Evolutionary conservation across 2,888 invertebrate genomes (phyloP), one percentile per base, ranked within the genome.

Genomic region (Heliconius aoede): DNA sequence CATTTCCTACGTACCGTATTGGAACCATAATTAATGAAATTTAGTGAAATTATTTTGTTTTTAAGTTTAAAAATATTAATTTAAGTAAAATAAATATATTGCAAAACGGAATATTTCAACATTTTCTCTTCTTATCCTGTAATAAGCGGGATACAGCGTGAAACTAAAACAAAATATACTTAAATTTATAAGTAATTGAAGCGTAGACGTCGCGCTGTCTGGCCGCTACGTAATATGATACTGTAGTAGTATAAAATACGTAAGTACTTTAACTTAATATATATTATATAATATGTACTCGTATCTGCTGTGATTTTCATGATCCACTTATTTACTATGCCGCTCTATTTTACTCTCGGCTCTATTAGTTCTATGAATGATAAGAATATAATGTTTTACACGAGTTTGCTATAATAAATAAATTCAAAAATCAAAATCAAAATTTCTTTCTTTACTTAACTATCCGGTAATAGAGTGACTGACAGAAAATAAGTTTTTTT

Each of bases 281-380:
- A 0, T 9, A 32, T 32, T 9, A 8, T n/a, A n/a, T 55, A 55
- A n/a, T n/a, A 55, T 9, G 24, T 5, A 40, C 55, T n/a, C n/a
- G n/a, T n/a, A n/a, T n/a, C n/a, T n/a, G n/a, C n/a, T 46, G 40
- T 68, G 68, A 40, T 40, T 61, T 61, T 30, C 74, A 74, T 69
- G 60, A 74, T 74, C 74, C 68, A 26, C 67, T 74, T 74, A 74
- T 58, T 18, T 24, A 24, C 60, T 36, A 58, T 21, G 61, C 5
- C 36, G 36, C 24, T 40, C 24, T 15, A 36, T 8, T 65, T 65
- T 40, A 65, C 65, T 65, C 36, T 36, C 24, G 24, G 4, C 36
- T 65, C 36, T 24, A 24, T 65, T 36, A 24, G 64, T 15, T 24
- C 40, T 18, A 40, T 18, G 40, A 40, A 40, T 40, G 40, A 40